Evolutionary conservation across 2,797 vertebrate species (phyloP), one percentile per base, ranked within the genome.

Genomic region (Masticophis lateralis): DNA sequence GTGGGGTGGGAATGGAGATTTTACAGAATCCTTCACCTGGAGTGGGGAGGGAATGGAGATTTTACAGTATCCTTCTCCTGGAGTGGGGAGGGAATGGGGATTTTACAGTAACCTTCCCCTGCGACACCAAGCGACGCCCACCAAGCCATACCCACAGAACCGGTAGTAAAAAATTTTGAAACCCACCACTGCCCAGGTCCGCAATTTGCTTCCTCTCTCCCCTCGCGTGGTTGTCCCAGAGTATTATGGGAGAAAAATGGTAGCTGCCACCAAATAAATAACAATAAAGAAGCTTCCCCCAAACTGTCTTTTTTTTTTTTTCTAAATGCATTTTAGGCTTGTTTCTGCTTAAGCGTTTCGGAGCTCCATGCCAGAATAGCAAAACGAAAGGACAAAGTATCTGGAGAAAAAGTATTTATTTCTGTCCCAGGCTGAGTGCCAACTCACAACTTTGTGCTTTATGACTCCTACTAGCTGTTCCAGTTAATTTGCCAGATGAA

Each of bases 391-490:
- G 74, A 79, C 20, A 22, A 53, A 53, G 9, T 22, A 43, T 8
- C 18, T 43, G 8, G 37, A 79, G 69, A 79, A 79, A 20, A 79
- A 43, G 18, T 79, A 43, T 43, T 22, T 79, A 37, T 79, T 69
- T 55, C 18, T 90, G 59, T 13, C 55, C 32, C n/a, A 28, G 2
- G 32, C 27, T 13, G 60, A 13, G n/a, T 89, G 51, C 57, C 37
- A 20, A 22, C 93, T 83, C 91, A 87, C 43, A 27, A 92, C 94
- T 47, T 88, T 95, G 22, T 47, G 94, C 59, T 88, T 43, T 18
- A 95, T 51, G 51, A 86, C 47, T 89, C 66, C 57, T 53, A 57
- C 60, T 95, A 94, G 20, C 32, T 93, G 56, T 92, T 91, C 87
- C 56, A 87, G 91, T 53, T 20, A 14, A 63, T 9, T 91, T 87